Conservation (phyloP, 2,888 invertebrate species). For the Petrolisthes cinctipes region DNA sequence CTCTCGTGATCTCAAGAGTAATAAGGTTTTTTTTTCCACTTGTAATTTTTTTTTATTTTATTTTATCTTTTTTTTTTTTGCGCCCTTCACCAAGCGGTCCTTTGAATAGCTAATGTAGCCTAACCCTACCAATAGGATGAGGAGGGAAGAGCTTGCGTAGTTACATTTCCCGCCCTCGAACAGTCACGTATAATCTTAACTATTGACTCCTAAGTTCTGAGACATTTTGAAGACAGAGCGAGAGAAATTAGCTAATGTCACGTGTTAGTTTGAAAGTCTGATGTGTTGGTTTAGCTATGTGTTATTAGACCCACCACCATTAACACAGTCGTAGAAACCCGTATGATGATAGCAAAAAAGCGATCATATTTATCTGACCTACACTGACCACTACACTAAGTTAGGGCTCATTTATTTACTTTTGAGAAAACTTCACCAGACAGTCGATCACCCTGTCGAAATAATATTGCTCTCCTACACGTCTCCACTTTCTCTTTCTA, state of each 20-base stretch:
- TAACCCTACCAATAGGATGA: background rate
- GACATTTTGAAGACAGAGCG: background rate
- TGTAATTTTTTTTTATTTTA: no score
- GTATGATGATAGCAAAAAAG: conserved; percentile 13
- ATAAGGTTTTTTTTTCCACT: background rate
- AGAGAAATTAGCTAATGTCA: conserved; percentile 8
- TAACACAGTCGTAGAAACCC: conserved; percentile 18
- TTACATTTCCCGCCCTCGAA: background rate
- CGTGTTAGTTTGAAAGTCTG: background rate
- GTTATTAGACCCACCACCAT: conserved; percentile 12
- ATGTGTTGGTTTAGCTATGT: background rate
- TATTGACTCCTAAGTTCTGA: no score
- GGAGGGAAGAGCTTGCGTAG: no score
- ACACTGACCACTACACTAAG: background rate
- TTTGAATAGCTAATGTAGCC: background rate
- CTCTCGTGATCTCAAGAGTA: no score
- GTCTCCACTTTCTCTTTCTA: no score
- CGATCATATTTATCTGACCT: background rate
- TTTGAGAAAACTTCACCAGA: background rate
- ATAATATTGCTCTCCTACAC: no score
- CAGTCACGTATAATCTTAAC: no score
- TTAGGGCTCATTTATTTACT: background rate
- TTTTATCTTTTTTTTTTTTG: no score
- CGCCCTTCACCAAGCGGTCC: conserved; percentile 1
- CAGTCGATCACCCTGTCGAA: background rate